Percentiles rank a stretch among this genome's conserved stretches.
Evolutionary conservation across 2,797 vertebrate species (phyloP).

Genomic region (Myotis planiceps): DNA sequence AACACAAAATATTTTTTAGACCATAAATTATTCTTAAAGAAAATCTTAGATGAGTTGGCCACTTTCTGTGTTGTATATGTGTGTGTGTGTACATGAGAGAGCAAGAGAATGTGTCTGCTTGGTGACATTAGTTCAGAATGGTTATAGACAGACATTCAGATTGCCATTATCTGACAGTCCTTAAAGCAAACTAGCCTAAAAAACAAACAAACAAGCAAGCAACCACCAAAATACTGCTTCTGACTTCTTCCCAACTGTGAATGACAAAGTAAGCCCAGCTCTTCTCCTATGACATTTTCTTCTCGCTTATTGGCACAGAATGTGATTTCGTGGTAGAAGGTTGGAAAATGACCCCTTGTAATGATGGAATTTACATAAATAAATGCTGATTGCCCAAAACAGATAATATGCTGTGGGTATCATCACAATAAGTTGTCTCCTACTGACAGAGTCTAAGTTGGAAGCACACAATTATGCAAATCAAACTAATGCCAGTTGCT

Average conservation of each 20-base stretch:
- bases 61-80: conserved; percentile 25
- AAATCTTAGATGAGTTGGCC: conserved; percentile 75
- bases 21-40: conserved; percentile 85
- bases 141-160: conserved; percentile 76
- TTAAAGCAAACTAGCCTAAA: conserved; percentile 68
- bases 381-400: conserved; percentile 97
- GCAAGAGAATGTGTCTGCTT: conserved; percentile 55
- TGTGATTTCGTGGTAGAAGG: conserved; percentile 95
- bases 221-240: conserved; percentile 66
- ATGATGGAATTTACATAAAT: conserved; percentile 97
- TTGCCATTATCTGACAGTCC: conserved; percentile 84
- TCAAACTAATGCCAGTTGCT: conserved; percentile 96
- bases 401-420: conserved; percentile 92
- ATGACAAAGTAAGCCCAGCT: conserved; percentile 80
- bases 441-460: conserved; percentile 93
- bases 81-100: conserved; percentile 18
- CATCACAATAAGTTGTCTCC: conserved; percentile 95
- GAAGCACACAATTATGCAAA: conserved; percentile 97
- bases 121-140: conserved; percentile 82
- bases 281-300: conserved; percentile 79
- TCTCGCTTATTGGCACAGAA: conserved; percentile 90
- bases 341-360: conserved; percentile 97
- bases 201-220: conserved; percentile 47
- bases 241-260: conserved; percentile 75
- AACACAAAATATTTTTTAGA: conserved; percentile 83